Conservation (phyloP, 92 coral and sea anemone genomes). For the Palythoa grandiflora region DNA sequence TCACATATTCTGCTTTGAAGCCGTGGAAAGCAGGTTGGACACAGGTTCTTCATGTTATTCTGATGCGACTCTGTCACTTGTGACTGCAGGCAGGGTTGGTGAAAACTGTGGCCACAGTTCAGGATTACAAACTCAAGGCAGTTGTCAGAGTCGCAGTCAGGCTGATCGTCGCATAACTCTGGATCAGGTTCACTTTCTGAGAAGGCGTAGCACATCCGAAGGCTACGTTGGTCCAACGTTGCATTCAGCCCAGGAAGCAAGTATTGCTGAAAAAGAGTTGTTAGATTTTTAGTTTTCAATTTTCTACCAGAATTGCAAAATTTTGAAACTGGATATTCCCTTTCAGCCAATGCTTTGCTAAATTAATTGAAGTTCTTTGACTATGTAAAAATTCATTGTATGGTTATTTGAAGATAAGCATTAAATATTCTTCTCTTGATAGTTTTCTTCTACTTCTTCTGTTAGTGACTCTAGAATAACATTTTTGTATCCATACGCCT, state of each 20-base stretch:
- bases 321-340: background rate
- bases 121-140: background rate
- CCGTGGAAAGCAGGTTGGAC: background rate
- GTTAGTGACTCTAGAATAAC: background rate
- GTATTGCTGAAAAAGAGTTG: conserved; percentile 6
- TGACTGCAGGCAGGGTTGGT: background rate
- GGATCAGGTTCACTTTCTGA: conserved; percentile 2
- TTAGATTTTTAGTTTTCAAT: background rate
- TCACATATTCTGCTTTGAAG: conserved; percentile 8
- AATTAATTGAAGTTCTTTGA: background rate
- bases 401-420: background rate
- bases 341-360: background rate
- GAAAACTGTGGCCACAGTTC: conserved; percentile 8
- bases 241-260: conserved; percentile 5
- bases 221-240: conserved; percentile 11
- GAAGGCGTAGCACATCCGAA: conserved; percentile 8
- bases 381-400: background rate
- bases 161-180: background rate
- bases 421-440: background rate
- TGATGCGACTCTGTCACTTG: background rate
- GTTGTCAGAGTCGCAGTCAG: background rate
- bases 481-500: background rate
- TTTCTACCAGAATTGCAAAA: too few relatives aligned
- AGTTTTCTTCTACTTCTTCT: background rate
- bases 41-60: background rate